phyloP scores from a whole-genome alignment of 2,888 invertebrate species.

The Junonia oenone region DNA sequence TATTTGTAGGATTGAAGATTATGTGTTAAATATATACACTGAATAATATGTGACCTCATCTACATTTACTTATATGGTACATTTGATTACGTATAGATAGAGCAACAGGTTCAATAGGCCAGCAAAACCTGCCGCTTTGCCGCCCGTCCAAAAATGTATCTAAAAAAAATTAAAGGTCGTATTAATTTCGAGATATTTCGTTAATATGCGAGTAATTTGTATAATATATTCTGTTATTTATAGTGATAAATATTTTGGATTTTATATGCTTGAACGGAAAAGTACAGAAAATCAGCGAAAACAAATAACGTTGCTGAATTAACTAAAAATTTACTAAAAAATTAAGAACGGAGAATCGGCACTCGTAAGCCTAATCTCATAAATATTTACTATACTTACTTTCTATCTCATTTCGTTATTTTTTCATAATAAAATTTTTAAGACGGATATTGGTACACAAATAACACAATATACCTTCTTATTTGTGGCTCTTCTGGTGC shows the following conservation, averaged over 20 bases:
- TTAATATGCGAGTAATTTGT: neutral
- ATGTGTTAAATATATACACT: neutral
- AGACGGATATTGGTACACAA: too few relatives aligned
- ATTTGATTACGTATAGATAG: neutral
- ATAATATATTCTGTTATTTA: neutral
- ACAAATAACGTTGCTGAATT: too few relatives aligned
- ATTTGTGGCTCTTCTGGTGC: too few relatives aligned
- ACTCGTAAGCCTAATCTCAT: too few relatives aligned
- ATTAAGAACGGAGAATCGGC: too few relatives aligned
- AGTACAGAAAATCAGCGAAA: too few relatives aligned
- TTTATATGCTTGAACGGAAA: neutral
- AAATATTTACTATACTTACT: too few relatives aligned
- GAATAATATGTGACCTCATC: neutral
- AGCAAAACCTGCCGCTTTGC: constrained; percentile 1
- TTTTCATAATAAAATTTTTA: too few relatives aligned
- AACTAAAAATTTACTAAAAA: too few relatives aligned
- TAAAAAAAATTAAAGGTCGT: constrained; percentile 7
- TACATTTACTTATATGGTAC: neutral
- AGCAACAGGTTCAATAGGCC: constrained; percentile 11
- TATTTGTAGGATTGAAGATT: neutral
- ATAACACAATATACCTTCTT: too few relatives aligned
- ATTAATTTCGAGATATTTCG: neutral
- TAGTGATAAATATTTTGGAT: neutral
- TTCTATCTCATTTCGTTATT: too few relatives aligned
- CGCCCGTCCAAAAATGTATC: neutral